Conservation (phyloP, 2,888 invertebrate species). For the Hydriomena furcata region DNA sequence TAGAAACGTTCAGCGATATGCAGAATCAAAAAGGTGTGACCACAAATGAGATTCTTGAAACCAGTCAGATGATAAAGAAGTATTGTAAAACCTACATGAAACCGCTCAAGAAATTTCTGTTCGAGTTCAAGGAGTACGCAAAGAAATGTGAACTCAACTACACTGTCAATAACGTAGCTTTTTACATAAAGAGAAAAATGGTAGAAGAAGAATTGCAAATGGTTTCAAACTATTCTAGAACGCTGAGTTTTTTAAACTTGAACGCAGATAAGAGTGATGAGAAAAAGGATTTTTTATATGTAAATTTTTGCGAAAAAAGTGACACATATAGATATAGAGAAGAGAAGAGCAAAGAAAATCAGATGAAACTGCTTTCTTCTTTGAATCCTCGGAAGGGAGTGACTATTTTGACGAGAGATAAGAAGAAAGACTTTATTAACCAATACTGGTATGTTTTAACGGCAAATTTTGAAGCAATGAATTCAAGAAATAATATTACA, state of each 20-base stretch:
- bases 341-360: slow-evolving; percentile 3
- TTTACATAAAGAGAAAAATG: slow-evolving; percentile 52
- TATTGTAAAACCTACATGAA: slow-evolving; percentile 50
- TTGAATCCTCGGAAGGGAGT: slow-evolving; percentile 21
- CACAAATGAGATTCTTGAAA: slow-evolving; percentile 47
- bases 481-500: slow-evolving; percentile 14
- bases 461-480: slow-evolving; percentile 7
- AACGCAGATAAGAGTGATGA: slow-evolving; percentile 14
- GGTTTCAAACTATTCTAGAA: slow-evolving; percentile 43
- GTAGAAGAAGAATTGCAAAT: slow-evolving; percentile 51
- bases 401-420: slow-evolving; percentile 21
- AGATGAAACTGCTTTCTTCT: slow-evolving; percentile 18
- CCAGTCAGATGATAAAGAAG: slow-evolving; percentile 54
- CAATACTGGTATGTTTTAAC: slow-evolving; percentile 28
- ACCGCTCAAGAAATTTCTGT: slow-evolving; percentile 44
- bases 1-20: slow-evolving; percentile 47
- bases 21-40: slow-evolving; percentile 42
- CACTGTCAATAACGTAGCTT: slow-evolving; percentile 48
- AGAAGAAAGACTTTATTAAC: slow-evolving; percentile 13
- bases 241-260: slow-evolving; percentile 42
- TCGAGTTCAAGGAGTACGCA: slow-evolving; percentile 50
- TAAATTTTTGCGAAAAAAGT: slow-evolving; percentile 13
- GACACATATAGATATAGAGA: slow-evolving; percentile 2
- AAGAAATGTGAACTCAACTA: slow-evolving; percentile 43
- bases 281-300: slow-evolving; percentile 36